Conservation (phyloP, 2,113 vertebrate genomes). For the Psilopsiagon aurifrons region DNA sequence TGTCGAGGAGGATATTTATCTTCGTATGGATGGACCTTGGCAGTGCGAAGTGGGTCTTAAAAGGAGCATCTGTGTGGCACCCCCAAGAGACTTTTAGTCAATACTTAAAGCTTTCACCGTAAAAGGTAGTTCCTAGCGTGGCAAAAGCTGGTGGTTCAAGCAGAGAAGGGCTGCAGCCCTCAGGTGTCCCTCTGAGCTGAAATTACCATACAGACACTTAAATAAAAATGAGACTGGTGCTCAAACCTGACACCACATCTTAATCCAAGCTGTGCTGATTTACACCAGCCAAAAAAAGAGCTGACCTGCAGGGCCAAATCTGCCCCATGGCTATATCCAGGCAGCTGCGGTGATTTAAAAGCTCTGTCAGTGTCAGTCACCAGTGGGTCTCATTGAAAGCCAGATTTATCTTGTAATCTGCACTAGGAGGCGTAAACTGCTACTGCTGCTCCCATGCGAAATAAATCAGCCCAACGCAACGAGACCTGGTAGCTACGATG, state of each 20-base stretch:
- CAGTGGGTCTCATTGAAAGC: conserved; percentile 28
- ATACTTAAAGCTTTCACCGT: neutral
- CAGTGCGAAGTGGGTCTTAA: neutral
- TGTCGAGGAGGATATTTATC: neutral
- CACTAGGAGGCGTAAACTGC: conserved; percentile 27
- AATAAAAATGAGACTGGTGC: neutral
- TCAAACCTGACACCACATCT: conserved; percentile 52
- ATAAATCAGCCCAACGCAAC: conserved; percentile 38
- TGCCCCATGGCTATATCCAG: neutral
- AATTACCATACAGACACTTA: conserved; percentile 42
- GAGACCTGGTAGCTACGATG: neutral
- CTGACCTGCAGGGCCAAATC: conserved; percentile 22
- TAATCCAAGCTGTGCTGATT: conserved; percentile 27
- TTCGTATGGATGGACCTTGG: neutral
- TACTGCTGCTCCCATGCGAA: conserved; percentile 38
- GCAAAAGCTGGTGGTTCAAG: neutral
- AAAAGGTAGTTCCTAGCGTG: neutral
- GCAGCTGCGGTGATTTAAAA: conserved; percentile 7
- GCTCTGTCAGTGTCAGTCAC: conserved; percentile 58
- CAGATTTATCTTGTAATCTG: conserved; percentile 66
- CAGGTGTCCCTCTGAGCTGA: neutral
- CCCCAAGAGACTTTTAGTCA: neutral
- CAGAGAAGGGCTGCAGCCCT: neutral
- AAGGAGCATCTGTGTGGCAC: neutral
- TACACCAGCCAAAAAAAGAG: conserved; percentile 45